Base-by-base conservation (phyloP, 2,888 invertebrate genomes). In the Eutolmus rufibarbis region DNA sequence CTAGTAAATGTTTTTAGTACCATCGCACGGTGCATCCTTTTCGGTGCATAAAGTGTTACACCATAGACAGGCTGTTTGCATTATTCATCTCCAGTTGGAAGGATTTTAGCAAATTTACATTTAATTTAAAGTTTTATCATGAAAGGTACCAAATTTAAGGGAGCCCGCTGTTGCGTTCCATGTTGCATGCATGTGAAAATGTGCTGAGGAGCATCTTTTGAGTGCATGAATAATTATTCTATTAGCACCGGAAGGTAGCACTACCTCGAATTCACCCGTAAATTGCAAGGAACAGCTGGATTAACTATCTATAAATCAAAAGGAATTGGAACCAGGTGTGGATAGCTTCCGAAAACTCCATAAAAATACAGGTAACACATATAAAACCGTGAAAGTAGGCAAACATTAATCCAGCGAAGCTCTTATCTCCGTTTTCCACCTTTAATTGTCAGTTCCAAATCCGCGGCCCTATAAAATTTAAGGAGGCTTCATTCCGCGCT, bases 21-120 rank as follows among this genome's bases (percentile, higher is more conserved):
- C 66, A 3, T 43, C 23, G 0, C 43, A 78, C 12, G 78, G n/a
- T 57, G 23, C 57, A 57, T 23, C 57, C 77, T 77, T 40, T 8
- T 40, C 8, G 16, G 37, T 78, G 78, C 37, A 37, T 76, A 76
- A 74, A 28, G 28, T 76, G 76, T 76, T 76, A 40, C 37, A 76
- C n/a, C 7, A 78, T 78, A 28, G 16, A 37, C 43, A 43, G 8
- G 12, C 23, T 14, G 37, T 23, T 23, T 78, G 78, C 43, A 78
- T 78, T 43, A 78, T 78, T 78, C 37, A 78, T 78, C 37, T 43
- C 7, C 9, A 43, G 78, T 43, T 19, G n/a, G 7, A 43, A 14
- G 23, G 12, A 43, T 78, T 78, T 78, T 78, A 28, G 9, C 23
- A 78, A 78, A 78, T 78, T 78, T 78, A 43, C 78, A 78, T 78